Evolutionary conservation across 2,888 invertebrate genomes (phyloP).

Genomic region (Tinea pellionella): DNA sequence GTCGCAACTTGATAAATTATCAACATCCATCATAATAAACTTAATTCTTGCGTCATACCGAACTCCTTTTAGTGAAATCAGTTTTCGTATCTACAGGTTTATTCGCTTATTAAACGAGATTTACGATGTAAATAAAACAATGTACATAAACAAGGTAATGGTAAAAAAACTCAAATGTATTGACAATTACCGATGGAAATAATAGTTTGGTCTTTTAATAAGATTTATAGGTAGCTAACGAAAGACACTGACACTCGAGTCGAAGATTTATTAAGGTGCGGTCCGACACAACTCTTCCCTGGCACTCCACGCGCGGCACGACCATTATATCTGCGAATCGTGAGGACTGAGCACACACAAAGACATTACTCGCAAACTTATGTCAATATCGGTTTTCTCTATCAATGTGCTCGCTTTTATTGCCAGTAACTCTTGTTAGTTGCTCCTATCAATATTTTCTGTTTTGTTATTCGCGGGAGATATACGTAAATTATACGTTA

Average conservation of each 20-base stretch:
- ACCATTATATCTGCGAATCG: conserved; percentile 9
- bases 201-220: conserved; percentile 22
- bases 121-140: neutral
- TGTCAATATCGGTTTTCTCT: conserved; percentile 17
- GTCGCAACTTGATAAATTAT: conserved; percentile 5
- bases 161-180: neutral
- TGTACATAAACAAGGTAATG: neutral
- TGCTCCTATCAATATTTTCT: conserved; percentile 5
- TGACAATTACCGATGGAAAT: conserved; percentile 7
- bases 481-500: conserved; percentile 2
- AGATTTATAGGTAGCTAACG: conserved; percentile 31
- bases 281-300: conserved; percentile 27
- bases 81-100: neutral
- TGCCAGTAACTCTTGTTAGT: conserved; percentile 17
- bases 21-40: neutral
- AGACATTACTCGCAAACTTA: conserved; percentile 11
- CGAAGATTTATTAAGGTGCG: conserved; percentile 38
- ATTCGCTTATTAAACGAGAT: neutral
- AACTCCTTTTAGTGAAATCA: neutral
- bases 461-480: conserved; percentile 2
- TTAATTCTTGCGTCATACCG: neutral
- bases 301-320: conserved; percentile 5
- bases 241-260: conserved; percentile 31
- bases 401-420: conserved; percentile 22
- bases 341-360: neutral